phyloP scores from a whole-genome alignment of 1,140 invertebrate species.

The Drosophila sp. region DNA sequence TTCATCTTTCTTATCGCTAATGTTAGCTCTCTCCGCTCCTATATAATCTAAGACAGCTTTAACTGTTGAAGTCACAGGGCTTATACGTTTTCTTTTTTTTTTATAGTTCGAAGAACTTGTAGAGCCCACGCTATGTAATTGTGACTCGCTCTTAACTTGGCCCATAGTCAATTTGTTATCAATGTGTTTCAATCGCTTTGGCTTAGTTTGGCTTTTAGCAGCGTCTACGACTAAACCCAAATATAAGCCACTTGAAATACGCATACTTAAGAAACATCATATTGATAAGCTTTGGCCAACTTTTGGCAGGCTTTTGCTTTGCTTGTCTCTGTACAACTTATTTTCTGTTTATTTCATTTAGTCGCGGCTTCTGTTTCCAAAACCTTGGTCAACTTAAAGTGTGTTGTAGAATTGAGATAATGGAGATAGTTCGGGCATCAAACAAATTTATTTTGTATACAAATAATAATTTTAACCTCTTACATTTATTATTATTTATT shows the following conservation, averaged over 20 bases:
- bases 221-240: slow-evolving; percentile 49
- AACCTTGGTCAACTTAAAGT: slow-evolving; percentile 19
- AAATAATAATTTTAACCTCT: no score
- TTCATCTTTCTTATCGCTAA: slow-evolving; percentile 16
- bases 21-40: neutral
- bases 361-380: slow-evolving; percentile 10
- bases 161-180: slow-evolving; percentile 64
- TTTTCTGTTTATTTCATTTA: slow-evolving; percentile 16
- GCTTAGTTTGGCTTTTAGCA: slow-evolving; percentile 59
- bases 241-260: slow-evolving; percentile 64
- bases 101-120: slow-evolving; percentile 22
- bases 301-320: slow-evolving; percentile 47
- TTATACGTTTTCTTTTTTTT: slow-evolving; percentile 17
- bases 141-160: slow-evolving; percentile 49
- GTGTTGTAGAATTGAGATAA: neutral
- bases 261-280: slow-evolving; percentile 44
- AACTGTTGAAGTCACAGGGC: slow-evolving; percentile 39
- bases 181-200: slow-evolving; percentile 54
- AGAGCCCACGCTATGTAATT: slow-evolving; percentile 11
- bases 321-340: neutral
- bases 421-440: neutral
- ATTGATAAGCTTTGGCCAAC: slow-evolving; percentile 59
- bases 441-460: neutral
- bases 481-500: no score
- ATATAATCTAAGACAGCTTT: slow-evolving; percentile 9